phyloP scores from a whole-genome alignment of 2,888 invertebrate species.

The Brachypalpus laphriformis region DNA sequence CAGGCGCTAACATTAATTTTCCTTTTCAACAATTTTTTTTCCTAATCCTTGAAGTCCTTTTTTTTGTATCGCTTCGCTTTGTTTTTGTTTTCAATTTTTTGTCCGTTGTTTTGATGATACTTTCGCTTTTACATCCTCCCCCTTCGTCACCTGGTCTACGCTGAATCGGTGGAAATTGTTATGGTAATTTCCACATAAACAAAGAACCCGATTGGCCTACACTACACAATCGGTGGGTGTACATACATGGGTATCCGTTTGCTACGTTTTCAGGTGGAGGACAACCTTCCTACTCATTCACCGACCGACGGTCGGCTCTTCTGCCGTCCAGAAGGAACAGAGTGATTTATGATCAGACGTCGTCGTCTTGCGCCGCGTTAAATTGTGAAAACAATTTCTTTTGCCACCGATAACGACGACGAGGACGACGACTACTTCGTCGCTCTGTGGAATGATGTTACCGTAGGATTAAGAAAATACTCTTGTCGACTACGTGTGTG shows the following conservation, averaged over 20 bases:
- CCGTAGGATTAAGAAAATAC: constrained; percentile 14
- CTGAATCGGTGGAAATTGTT: not conserved
- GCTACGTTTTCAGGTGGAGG: not conserved
- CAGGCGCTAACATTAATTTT: constrained; percentile 33
- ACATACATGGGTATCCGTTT: not conserved
- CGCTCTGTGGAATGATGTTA: not conserved
- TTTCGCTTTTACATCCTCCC: not conserved
- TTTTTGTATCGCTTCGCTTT: not conserved
- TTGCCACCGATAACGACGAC: constrained; percentile 15
- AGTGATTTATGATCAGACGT: constrained; percentile 45
- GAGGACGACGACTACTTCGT: not conserved
- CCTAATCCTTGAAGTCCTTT: constrained; percentile 3
- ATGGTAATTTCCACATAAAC: constrained; percentile 29
- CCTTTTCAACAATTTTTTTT: constrained; percentile 16
- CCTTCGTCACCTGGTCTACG: not conserved
- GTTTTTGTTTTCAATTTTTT: not conserved
- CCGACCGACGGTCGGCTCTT: not conserved
- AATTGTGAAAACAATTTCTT: constrained; percentile 41
- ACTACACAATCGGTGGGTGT: not conserved
- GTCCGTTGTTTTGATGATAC: not conserved
- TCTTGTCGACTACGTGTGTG: constrained; percentile 1
- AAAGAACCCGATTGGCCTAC: not conserved
- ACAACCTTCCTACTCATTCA: not conserved
- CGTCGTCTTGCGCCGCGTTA: constrained; percentile 40
- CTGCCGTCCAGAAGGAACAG: not conserved